phyloP scores from a whole-genome alignment of 2,113 vertebrate species.

The Urocitellus parryii region DNA sequence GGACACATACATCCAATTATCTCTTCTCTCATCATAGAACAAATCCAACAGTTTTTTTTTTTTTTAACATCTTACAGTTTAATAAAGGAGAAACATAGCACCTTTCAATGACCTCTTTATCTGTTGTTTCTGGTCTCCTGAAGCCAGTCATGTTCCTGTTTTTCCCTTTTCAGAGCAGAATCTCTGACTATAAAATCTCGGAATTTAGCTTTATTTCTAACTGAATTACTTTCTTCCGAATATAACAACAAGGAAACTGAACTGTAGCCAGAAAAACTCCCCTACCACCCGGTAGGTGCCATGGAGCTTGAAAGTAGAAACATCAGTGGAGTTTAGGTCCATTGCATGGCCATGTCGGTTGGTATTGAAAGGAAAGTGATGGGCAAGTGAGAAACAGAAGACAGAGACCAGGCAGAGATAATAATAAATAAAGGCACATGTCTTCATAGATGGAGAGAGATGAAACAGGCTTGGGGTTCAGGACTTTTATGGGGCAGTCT shows the following conservation, averaged over 20 bases:
- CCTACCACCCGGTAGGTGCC: neutral
- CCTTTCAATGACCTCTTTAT: neutral
- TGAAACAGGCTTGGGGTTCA: too few species aligned
- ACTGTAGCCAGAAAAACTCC: neutral
- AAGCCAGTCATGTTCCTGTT: neutral
- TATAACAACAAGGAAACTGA: neutral
- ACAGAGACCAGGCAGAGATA: too few species aligned
- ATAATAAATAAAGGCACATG: too few species aligned
- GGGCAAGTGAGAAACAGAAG: too few species aligned
- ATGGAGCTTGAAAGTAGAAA: neutral
- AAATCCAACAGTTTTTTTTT: neutral
- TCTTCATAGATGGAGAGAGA: too few species aligned
- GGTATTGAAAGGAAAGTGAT: too few species aligned
- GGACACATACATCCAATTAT: conserved; percentile 31
- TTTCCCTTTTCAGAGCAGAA: neutral
- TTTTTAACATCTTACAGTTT: conserved; percentile 57
- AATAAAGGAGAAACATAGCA: conserved; percentile 22
- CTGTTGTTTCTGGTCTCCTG: neutral
- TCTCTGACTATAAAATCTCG: neutral
- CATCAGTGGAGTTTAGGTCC: neutral
- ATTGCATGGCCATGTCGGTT: neutral
- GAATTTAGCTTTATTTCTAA: neutral
- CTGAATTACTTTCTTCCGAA: neutral
- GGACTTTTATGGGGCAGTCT: too few species aligned
- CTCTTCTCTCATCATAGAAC: neutral